Evolutionary conservation across 2,888 invertebrate species (phyloP), one percentile per base, ranked within the genome.

Genomic region (Xylota sylvarum): DNA sequence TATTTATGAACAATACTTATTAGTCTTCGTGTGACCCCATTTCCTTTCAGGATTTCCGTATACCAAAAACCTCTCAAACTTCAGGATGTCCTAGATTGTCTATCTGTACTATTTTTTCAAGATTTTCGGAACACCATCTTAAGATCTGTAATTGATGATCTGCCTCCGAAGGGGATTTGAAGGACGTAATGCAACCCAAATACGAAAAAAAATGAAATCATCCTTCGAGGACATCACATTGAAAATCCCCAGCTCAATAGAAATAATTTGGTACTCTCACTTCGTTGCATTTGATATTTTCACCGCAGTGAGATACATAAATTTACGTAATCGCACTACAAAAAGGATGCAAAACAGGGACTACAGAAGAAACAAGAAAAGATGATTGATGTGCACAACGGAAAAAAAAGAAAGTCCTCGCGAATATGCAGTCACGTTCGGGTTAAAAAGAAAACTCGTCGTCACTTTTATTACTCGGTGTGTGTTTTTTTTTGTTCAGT

Each of bases 311-410:
- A 5, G 40, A 6, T 7, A 65, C n/a, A 19, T 19, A 35, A 48
- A 32, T 48, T 48, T 64, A 64, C 17, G 30, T 64, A 30, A 64
- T 32, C 35, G 48, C 32, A n/a, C 19, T 32, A 23, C 6, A 50
- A 65, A 52, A 67, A 27, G 14, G 10, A 64, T 48, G 17, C 12
- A 64, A 17, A 10, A 5, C 4, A 50, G n/a, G 23, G 67, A 35
- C 7, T 48, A 9, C 32, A 35, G 30, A 19, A 5, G 30, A 56
- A 9, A 10, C 6, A 40, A 7, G 19, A 50, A 17, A 23, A 65
- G 50, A 37, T 52, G 52, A 67, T 35, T 67, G 67, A 52, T 67
- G 52, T 14, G 10, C 4, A 12, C 0, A 6, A 50, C 12, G 17
- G 5, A 37, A 23, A 19, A n/a, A 19, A 12, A 19, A 32, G 12